phyloP scores from a whole-genome alignment of 2,797 vertebrate genomes.

The Paratrypauchen microcephalus region DNA sequence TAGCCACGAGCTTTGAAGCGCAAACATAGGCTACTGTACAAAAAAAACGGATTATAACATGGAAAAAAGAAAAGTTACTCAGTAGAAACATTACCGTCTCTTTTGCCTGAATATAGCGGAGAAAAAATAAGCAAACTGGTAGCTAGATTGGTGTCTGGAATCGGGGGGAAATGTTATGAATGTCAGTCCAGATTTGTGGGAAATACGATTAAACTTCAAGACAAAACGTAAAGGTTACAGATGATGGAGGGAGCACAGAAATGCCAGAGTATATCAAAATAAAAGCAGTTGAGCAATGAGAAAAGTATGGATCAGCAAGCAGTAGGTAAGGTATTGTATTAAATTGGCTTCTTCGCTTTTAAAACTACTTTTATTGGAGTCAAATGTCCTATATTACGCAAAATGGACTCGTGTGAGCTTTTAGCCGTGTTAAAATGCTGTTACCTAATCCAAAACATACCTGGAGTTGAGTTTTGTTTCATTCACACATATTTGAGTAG shows the following conservation, averaged over 20 bases:
- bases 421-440: no score
- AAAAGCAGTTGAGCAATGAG: no score
- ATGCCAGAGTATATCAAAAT: neutral
- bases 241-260: neutral
- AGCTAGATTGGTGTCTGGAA: neutral
- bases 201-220: neutral
- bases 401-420: no score
- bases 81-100: slow-evolving; percentile 27
- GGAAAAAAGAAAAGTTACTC: slow-evolving; percentile 48
- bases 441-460: no score
- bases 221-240: neutral
- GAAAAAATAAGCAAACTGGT: neutral
- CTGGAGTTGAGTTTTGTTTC: no score
- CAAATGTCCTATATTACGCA: no score
- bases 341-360: no score
- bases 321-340: no score
- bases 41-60: slow-evolving; percentile 36
- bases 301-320: neutral
- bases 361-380: no score
- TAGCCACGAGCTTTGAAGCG: slow-evolving; percentile 64
- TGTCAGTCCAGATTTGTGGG: neutral
- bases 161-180: neutral
- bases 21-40: slow-evolving; percentile 60
- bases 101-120: slow-evolving; percentile 6
- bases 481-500: no score